Evolutionary conservation across 2,888 invertebrate species (phyloP).

Genomic region (Meganola albula): DNA sequence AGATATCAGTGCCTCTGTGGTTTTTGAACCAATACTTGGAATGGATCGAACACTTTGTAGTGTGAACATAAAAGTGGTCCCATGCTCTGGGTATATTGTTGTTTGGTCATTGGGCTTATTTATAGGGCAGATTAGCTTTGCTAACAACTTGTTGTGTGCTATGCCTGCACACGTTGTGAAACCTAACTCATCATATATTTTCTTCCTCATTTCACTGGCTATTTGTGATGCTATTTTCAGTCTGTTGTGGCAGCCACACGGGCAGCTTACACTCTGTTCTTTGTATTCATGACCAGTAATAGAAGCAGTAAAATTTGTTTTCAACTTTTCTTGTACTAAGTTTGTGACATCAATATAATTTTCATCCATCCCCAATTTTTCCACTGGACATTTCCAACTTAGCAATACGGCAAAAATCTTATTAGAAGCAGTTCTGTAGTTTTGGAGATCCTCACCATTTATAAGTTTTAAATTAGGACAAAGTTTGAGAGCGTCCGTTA

Average conservation of each 20-base stretch:
- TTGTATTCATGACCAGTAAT: constrained; percentile 79
- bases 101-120: constrained; percentile 92
- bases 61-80: constrained; percentile 80
- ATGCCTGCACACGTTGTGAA: constrained; percentile 90
- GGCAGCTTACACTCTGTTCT: constrained; percentile 77
- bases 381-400: constrained; percentile 84
- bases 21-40: constrained; percentile 87
- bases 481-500: constrained; percentile 83
- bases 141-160: constrained; percentile 89
- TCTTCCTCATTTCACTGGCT: constrained; percentile 85
- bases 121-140: constrained; percentile 84
- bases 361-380: constrained; percentile 91
- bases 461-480: constrained; percentile 87
- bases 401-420: constrained; percentile 85
- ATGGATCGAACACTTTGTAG: constrained; percentile 80
- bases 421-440: constrained; percentile 87
- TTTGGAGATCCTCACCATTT: constrained; percentile 89
- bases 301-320: constrained; percentile 50
- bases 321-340: constrained; percentile 76
- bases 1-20: constrained; percentile 79
- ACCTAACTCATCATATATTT: constrained; percentile 81
- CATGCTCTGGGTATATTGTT: constrained; percentile 83
- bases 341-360: constrained; percentile 89
- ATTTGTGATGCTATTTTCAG: constrained; percentile 84
- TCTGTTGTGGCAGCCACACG: constrained; percentile 85